Percentiles rank a stretch among this genome's conserved stretches.
Evolutionary conservation across 2,113 vertebrate genomes (phyloP).

Genomic region (Madoqua kirkii): DNA sequence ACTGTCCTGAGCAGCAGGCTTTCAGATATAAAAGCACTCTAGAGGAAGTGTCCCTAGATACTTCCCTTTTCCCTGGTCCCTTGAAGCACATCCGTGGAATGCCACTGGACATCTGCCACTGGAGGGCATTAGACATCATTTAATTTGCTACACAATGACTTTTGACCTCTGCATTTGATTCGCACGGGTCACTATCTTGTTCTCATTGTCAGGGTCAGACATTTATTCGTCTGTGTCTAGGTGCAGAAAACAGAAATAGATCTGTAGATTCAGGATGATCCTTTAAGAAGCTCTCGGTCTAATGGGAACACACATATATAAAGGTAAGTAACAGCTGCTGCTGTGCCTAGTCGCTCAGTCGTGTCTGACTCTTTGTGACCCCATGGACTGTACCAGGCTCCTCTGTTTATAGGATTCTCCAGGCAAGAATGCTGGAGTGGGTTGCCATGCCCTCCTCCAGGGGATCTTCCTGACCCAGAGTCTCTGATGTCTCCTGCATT

Average conservation of each 20-base stretch:
- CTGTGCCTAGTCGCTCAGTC: not conserved
- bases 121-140: conserved; percentile 20
- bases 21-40: not conserved
- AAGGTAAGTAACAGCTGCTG: not conserved
- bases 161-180: not conserved
- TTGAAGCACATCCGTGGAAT: not conserved
- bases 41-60: not conserved
- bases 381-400: not conserved
- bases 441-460: not conserved
- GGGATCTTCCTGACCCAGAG: not conserved
- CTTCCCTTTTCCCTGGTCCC: not conserved
- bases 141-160: not conserved
- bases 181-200: not conserved
- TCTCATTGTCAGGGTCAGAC: not conserved
- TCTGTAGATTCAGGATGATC: not conserved
- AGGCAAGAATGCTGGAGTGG: not conserved
- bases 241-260: not conserved
- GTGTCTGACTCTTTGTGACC: not conserved
- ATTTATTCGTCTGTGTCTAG: not conserved
- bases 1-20: not conserved
- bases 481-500: not conserved
- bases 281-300: not conserved
- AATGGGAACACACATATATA: not conserved
- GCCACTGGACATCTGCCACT: not conserved
- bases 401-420: not conserved